These are phyloP conservation scores for Monarcha castaneiventris DNA, from an alignment of 2,113 vertebrate genomes.

Conservation along the genomic window DNA sequence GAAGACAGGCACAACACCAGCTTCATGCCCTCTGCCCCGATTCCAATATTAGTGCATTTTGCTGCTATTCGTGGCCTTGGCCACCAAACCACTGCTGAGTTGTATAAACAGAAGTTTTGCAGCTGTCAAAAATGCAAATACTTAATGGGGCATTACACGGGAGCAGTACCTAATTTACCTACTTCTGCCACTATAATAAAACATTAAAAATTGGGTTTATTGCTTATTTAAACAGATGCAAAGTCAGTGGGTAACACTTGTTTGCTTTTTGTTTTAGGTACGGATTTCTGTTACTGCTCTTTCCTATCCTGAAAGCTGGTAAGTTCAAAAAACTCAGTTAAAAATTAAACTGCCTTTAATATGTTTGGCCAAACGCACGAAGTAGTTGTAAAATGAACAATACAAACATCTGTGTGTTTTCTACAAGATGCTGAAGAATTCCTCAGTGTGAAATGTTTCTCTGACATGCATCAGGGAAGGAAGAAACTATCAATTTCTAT, in stretches of 20 bases:
- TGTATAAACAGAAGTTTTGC: not conserved
- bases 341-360: not conserved
- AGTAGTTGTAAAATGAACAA: not conserved
- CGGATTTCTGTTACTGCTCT: slow-evolving; percentile 34
- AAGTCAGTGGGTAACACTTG: not conserved
- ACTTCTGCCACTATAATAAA: not conserved
- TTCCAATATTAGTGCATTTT: slow-evolving; percentile 25
- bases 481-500: not conserved
- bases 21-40: not conserved
- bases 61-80: not conserved
- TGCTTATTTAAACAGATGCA: not conserved
- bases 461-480: not conserved
- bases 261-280: slow-evolving; percentile 40
- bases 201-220: not conserved
- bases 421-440: not conserved
- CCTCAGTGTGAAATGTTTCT: not conserved
- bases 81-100: not conserved
- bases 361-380: not conserved
- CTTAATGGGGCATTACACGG: not conserved
- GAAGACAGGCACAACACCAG: not conserved
- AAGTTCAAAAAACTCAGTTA: slow-evolving; percentile 26
- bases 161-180: slow-evolving; percentile 9
- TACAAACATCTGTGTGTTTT: not conserved
- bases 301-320: slow-evolving; percentile 44
- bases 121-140: slow-evolving; percentile 57